Evolutionary conservation across 2,113 vertebrate species (phyloP).

Genomic region (Girardinichthys multiradiatus): DNA sequence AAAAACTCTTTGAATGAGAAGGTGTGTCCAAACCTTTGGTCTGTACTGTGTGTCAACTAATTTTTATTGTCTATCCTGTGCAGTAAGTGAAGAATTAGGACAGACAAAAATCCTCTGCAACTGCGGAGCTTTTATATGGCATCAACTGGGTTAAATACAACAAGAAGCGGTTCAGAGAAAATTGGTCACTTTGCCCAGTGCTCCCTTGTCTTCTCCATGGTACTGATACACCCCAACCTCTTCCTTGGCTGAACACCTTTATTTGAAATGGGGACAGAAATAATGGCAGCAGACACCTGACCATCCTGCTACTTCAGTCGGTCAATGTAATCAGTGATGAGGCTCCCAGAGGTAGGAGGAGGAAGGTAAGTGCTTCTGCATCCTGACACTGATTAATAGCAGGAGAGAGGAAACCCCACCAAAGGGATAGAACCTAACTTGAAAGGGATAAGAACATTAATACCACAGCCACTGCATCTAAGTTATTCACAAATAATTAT

Average conservation of each 20-base stretch:
- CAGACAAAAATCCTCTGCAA: constrained; percentile 17
- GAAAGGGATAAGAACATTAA: constrained; percentile 66
- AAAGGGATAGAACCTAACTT: constrained; percentile 45
- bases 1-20: no score
- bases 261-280: constrained; percentile 49
- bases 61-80: not conserved
- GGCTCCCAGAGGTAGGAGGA: constrained; percentile 43
- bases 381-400: constrained; percentile 67
- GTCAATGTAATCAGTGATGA: constrained; percentile 60
- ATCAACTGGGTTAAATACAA: constrained; percentile 26
- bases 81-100: constrained; percentile 29
- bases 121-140: constrained; percentile 17
- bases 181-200: constrained; percentile 17
- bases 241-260: constrained; percentile 47
- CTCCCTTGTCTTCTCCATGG: constrained; percentile 10
- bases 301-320: constrained; percentile 36
- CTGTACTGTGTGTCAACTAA: no score
- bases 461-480: constrained; percentile 47
- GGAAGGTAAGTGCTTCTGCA: constrained; percentile 38
- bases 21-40: no score
- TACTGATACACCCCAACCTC: constrained; percentile 43
- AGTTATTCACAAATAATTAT: constrained; percentile 71
- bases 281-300: constrained; percentile 46
- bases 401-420: constrained; percentile 45
- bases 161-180: constrained; percentile 18